Evolutionary conservation across 2,113 vertebrate genomes (phyloP), one percentile per base, ranked within the genome.

Genomic region (Menidia beryllina): DNA sequence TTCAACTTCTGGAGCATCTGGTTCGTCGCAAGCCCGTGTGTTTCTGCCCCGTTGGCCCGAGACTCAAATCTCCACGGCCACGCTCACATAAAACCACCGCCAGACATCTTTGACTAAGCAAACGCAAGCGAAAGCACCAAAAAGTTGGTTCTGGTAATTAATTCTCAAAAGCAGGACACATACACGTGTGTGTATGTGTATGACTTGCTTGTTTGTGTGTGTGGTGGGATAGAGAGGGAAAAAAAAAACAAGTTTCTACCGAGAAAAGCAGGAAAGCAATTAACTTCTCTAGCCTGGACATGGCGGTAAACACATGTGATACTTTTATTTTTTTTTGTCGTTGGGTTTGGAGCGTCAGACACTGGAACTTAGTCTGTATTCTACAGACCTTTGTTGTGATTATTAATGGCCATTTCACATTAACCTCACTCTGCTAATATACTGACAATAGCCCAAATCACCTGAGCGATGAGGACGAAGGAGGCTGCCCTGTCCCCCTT

Each of bases 391-490:
- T 89, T 86, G 85, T 91, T 86, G 73, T 78, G 76, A 84, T 92
- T 89, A 86, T 92, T 91, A 91, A 91, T 90, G 86, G 79, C 61
- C 56, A 3, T 81, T 88, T 88, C 82, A 88, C 79, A 86, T 90
- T 90, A 90, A 90, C 89, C 75, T 77, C 63, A 3, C 61, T 34
- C 51, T 52, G 67, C 77, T 89, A 90, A 91, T 90, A 87, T 86
- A 90, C 87, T 83, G 47, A 88, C 90, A 92, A 91, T 86, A 83
- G 89, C 69, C 86, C 86, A 83, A 82, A 87, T 92, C 83, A 93
- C 93, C 92, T 93, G 92, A 91, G 73, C 86, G 75, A 83, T 75
- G 87, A 91, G 93, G 90, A 89, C 88, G 88, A 93, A 90, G 90
- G 84, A 91, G 25, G 38, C 58, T 14, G 83, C 92, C 87, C 82